Percentiles rank a stretch among this genome's conserved stretches.
phyloP scores from a whole-genome alignment of 2,113 vertebrate genomes.

The Trogon surrucura region DNA sequence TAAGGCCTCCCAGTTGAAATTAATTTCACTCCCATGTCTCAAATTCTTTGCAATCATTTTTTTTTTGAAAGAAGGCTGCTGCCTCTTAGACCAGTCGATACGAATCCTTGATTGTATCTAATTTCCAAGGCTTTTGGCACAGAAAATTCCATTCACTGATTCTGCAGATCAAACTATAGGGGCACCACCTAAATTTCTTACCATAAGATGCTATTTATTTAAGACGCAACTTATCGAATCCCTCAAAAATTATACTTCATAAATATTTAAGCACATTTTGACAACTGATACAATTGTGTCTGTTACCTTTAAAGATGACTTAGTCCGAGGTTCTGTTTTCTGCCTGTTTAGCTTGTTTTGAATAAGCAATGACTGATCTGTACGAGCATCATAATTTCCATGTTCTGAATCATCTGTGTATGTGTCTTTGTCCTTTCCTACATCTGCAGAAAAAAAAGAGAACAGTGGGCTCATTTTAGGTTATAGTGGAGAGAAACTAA shows the following conservation, averaged over 20 bases:
- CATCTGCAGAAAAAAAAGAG: slow-evolving; percentile 71
- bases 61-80: neutral
- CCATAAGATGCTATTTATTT: neutral
- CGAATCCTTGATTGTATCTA: neutral
- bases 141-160: neutral
- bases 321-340: slow-evolving; percentile 81
- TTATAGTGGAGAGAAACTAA: neutral
- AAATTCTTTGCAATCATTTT: neutral
- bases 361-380: slow-evolving; percentile 87
- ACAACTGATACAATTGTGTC: neutral
- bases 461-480: slow-evolving; percentile 1
- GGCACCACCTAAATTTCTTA: neutral
- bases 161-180: neutral
- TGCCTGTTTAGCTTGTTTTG: slow-evolving; percentile 81
- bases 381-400: slow-evolving; percentile 82
- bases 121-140: neutral
- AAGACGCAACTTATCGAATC: neutral
- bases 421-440: slow-evolving; percentile 84
- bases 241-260: neutral
- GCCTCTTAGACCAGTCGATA: neutral
- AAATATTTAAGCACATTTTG: neutral
- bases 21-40: neutral
- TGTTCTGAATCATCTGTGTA: slow-evolving; percentile 88
- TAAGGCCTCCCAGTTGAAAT: neutral
- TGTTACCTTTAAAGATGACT: slow-evolving; percentile 86